Percentiles rank a stretch among this genome's conserved stretches.
These are phyloP conservation scores for Zaprionus camerounensis DNA, from an alignment of 1,140 invertebrate species.

Conservation along the genomic window DNA sequence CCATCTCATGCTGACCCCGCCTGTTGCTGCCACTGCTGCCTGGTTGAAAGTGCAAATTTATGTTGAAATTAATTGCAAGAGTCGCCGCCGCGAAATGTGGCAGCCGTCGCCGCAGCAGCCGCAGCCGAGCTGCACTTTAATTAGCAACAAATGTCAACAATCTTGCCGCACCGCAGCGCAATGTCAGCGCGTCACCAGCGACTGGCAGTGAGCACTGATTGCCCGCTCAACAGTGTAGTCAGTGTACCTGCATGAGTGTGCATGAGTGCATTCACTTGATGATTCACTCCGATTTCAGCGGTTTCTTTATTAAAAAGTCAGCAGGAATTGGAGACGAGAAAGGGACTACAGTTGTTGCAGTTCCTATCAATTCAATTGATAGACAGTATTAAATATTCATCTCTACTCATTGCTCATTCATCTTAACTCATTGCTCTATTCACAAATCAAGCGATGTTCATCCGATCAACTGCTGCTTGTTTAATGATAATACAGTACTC, in stretches of 20 bases:
- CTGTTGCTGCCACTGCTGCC: slow-evolving; percentile 25
- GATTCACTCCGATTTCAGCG: background rate
- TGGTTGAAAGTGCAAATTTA: slow-evolving; percentile 64
- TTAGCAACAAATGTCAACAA: slow-evolving; percentile 47
- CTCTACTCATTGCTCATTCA: too few relatives aligned
- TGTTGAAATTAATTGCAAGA: slow-evolving; percentile 70
- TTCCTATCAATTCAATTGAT: too few relatives aligned
- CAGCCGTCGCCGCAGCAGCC: background rate
- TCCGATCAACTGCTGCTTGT: too few relatives aligned
- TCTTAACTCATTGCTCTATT: too few relatives aligned
- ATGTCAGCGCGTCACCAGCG: background rate
- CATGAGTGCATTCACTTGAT: background rate
- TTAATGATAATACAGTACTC: too few relatives aligned
- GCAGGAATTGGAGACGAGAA: too few relatives aligned
- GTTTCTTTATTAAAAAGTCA: too few relatives aligned
- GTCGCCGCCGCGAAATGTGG: slow-evolving; percentile 22
- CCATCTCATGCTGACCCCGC: background rate
- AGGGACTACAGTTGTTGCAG: too few relatives aligned
- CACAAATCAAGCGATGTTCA: too few relatives aligned
- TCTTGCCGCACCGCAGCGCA: background rate
- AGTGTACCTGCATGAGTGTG: background rate
- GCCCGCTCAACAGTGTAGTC: too few relatives aligned
- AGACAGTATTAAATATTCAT: too few relatives aligned
- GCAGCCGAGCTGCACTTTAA: slow-evolving; percentile 31
- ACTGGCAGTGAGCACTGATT: background rate